Base-by-base conservation (phyloP, 2,113 vertebrate genomes). In the Cariama cristata region DNA sequence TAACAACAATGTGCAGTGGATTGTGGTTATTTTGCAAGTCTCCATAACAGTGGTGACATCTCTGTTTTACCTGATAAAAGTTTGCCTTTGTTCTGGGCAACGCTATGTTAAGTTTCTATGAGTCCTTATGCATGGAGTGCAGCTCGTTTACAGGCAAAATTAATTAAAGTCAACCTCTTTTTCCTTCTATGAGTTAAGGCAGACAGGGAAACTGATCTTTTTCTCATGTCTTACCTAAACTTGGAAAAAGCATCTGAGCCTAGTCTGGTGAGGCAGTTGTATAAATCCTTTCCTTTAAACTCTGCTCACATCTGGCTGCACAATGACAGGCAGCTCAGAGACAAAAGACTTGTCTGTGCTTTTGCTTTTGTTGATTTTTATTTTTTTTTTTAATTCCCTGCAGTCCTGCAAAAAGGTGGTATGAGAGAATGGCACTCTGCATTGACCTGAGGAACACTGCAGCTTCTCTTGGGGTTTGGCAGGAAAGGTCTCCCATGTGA, bases 181-280 rank as follows among this genome's bases (percentile, higher is more conserved):
- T 91, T 91, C 24, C 8, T 79, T 82, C 71, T 0, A 0, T 42
- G 55, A 86, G 7, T 40, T 59, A 73, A 80, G 88, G 50, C 26
- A 86, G n/a, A 58, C 19, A 4, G 19, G 53, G 66, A 90, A 75
- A 71, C 7, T 0, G 47, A 68, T 74, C 42, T 68, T 52, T 86
- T 83, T 73, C 63, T 83, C 44, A 18, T 77, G 59, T 75, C 49
- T 82, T 71, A 60, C 75, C 86, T 67, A 81, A 84, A 67, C 33
- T 95, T 81, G 88, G 66, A 73, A 90, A 92, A 79, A 68, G 63
- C 75, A 83, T 62, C 90, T 38, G 53, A 93, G 71, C 71, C 56
- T 60, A 71, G 30, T 88, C 47, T 96, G 82, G 93, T 59, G 72
- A 82, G 50, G 45, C 86, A 83, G 32, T 79, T 22, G 2, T 22